Base-by-base conservation (phyloP, 2,888 invertebrate species). In the Sphaerophoria rueppellii region DNA sequence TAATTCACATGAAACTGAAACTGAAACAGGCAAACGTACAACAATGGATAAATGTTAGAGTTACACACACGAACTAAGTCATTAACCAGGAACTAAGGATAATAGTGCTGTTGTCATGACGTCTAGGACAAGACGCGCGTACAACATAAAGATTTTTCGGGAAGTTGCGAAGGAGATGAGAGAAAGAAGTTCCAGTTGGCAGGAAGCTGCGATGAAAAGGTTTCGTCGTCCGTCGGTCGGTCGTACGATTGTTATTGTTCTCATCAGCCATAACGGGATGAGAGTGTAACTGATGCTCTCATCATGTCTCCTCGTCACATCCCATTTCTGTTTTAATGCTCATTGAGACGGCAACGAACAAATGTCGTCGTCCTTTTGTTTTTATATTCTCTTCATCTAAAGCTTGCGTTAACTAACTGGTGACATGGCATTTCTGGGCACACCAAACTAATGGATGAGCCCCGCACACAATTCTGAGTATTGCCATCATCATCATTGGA, bases 11-110 rank as follows among this genome's bases (percentile, higher is more conserved):
- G 0, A 4, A 57, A 14, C 34, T 12, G 76, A 16, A 40, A 40
- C 37, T 16, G 76, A 72, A 69, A 72, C 61, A 54, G 83, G 69
- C 85, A 77, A 77, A 85, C 67, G 34, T 65, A 77, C 77, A 77
- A 85, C 81, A 77, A 81, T 76, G 77, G 85, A 81, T 76, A 81
- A 85, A 76, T 76, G 75, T 52, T 81, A 69, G 69, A 80, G 76
- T 81, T 65, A 80, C 85, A 73, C 52, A 85, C 72, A 85, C 76
- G 65, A 77, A 81, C 85, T 77, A 67, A 85, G 85, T 85, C 85
- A 85, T 85, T 85, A 85, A 85, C 85, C 65, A 77, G 76, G 24
- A 73, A 65, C 77, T 70, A 73, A 12, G 73, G 85, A 85, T 81
- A 83, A 83, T 80, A 69, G 83, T 75, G 71, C 55, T 61, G 75